Percentiles rank a stretch among this genome's conserved stretches.
These are phyloP conservation scores for Pseudomyrmex cubaensis DNA, from an alignment of 1,140 invertebrate genomes.

Conservation along the genomic window DNA sequence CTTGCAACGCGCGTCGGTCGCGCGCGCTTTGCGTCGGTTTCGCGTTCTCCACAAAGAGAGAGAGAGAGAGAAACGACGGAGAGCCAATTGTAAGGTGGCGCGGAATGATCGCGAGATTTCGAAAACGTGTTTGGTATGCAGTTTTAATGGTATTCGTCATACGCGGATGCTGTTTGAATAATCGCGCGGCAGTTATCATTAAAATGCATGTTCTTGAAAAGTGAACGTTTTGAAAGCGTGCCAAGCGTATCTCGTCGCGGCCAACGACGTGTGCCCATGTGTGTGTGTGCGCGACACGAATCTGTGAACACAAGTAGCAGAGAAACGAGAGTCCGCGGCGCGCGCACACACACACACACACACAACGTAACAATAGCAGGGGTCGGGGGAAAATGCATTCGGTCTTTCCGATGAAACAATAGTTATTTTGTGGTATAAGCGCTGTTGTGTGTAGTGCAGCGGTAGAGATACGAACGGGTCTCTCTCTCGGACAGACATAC, in stretches of 20 bases:
- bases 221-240: constrained; percentile 69
- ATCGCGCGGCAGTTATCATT: constrained; percentile 27
- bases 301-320: background rate
- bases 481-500: constrained; percentile 32
- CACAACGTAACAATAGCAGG: constrained; percentile 51
- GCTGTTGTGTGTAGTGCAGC: constrained; percentile 42
- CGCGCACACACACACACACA: too few species aligned
- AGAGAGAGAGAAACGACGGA: background rate
- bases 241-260: constrained; percentile 38
- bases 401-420: constrained; percentile 69
- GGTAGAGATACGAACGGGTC: constrained; percentile 58
- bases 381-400: constrained; percentile 58
- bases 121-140: background rate
- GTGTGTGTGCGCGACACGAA: too few species aligned
- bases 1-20: background rate
- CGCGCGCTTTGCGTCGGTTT: background rate
- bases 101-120: background rate
- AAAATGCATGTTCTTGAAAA: constrained; percentile 58
- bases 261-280: background rate
- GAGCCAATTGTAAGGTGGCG: too few species aligned
- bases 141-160: background rate
- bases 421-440: constrained; percentile 70
- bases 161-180: background rate
- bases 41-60: background rate
- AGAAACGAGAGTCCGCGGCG: background rate